Evolutionary conservation across 2,888 invertebrate species (phyloP).

Genomic region (Epinotia demarniana): DNA sequence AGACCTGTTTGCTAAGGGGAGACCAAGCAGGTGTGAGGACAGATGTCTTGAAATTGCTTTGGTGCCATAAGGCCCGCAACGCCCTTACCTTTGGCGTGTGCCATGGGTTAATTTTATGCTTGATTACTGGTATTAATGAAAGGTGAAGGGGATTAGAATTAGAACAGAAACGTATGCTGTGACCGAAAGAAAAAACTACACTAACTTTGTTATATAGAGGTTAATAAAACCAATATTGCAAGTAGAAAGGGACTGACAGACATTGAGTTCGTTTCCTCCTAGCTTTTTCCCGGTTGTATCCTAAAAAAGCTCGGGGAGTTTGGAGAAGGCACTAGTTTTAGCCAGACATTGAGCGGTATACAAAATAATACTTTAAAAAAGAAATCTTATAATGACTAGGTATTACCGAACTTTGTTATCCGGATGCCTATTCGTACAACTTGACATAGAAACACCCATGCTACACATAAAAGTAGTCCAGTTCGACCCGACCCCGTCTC

Average conservation of each 20-base stretch:
- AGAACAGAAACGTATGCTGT: slow-evolving; percentile 17
- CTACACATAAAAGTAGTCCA: no score
- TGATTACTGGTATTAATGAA: slow-evolving; percentile 81
- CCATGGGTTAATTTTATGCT: slow-evolving; percentile 85
- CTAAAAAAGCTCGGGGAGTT: no score
- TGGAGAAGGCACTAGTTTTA: no score
- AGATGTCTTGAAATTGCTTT: slow-evolving; percentile 85
- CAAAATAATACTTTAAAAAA: no score
- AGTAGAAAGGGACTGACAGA: no score
- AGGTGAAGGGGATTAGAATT: slow-evolving; percentile 55
- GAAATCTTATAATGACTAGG: not conserved
- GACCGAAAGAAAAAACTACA: not conserved
- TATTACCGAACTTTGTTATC: no score
- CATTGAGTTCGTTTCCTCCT: no score
- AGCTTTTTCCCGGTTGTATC: no score
- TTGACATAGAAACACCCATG: no score
- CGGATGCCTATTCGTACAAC: no score
- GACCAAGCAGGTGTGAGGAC: slow-evolving; percentile 81
- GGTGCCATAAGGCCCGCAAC: slow-evolving; percentile 80
- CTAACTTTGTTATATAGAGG: not conserved
- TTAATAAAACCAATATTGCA: not conserved
- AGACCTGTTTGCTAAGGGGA: slow-evolving; percentile 55
- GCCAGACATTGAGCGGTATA: no score
- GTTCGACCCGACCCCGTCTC: no score
- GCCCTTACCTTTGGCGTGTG: slow-evolving; percentile 82